A percentile compares a stretch with the other conserved stretches of the same genome.
These are phyloP conservation scores for Rhagonycha lutea DNA, from an alignment of 2,888 invertebrate genomes.

Conservation along the genomic window DNA sequence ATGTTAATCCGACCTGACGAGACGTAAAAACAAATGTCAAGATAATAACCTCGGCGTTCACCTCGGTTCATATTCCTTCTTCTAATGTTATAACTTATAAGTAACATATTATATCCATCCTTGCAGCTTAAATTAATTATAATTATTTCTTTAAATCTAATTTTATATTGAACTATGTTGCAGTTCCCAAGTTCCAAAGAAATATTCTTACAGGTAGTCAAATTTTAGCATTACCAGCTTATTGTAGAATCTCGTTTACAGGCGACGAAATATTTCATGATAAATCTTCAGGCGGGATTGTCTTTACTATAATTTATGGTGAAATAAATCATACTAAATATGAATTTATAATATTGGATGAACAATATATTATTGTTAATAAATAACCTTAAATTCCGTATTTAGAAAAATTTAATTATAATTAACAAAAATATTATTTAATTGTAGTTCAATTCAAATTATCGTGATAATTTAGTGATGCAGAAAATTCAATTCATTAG, in stretches of 20 bases:
- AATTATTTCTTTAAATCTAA: too few relatives aligned
- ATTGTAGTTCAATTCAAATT: not conserved
- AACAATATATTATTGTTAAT: too few relatives aligned
- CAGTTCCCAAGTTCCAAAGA: too few relatives aligned
- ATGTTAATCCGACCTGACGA: too few relatives aligned
- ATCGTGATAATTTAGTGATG: not conserved
- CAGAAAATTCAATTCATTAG: not conserved
- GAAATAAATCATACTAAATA: not conserved
- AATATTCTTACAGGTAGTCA: not conserved
- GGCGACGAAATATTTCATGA: not conserved
- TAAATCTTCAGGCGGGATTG: not conserved
- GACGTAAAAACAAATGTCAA: too few relatives aligned
- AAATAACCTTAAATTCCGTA: not conserved
- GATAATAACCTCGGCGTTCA: too few relatives aligned
- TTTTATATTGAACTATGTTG: too few relatives aligned
- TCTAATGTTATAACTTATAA: too few relatives aligned
- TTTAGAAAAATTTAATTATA: not conserved
- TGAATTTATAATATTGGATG: not conserved
- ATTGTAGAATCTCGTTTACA: not conserved
- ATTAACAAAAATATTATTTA: not conserved
- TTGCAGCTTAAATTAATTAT: too few relatives aligned
- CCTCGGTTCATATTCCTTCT: too few relatives aligned
- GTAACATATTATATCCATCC: too few relatives aligned
- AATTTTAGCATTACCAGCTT: not conserved
- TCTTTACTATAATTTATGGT: not conserved